A percentile compares a stretch with the other conserved stretches of the same genome.
Conservation (phyloP, 2,113 vertebrate genomes). For the Cromileptes altivelis region DNA sequence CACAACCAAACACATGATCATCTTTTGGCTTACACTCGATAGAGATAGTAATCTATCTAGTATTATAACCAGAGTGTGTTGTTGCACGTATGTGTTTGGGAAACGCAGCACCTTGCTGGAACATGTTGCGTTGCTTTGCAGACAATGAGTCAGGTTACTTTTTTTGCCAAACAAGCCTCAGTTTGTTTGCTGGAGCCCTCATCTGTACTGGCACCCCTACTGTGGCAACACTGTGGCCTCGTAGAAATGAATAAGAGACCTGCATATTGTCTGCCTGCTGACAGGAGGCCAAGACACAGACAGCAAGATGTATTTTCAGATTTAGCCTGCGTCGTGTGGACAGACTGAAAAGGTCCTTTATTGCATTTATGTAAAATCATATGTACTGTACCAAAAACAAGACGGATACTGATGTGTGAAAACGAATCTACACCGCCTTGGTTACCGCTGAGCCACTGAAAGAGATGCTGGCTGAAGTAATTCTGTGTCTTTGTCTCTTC, state of each 20-base stretch:
- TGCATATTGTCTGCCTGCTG: neutral
- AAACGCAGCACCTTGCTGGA: neutral
- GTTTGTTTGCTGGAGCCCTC: neutral
- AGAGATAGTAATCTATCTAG: neutral
- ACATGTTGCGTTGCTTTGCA: neutral
- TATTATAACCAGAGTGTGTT: neutral
- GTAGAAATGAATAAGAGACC: neutral
- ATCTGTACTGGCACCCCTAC: neutral
- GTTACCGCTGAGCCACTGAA: neutral
- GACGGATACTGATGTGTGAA: neutral
- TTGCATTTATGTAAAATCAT: neutral
- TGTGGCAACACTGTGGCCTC: neutral
- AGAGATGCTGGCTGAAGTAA: neutral
- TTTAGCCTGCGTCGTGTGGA: neutral
- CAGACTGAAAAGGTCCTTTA: neutral
- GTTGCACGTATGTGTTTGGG: neutral
- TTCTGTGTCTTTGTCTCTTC: constrained; percentile 25
- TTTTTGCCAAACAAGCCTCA: too few relatives aligned
- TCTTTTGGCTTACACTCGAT: too few relatives aligned
- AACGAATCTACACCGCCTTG: neutral
- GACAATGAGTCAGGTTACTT: too few relatives aligned
- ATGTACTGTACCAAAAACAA: neutral
- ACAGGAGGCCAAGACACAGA: neutral
- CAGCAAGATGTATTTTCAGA: neutral
- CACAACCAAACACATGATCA: too few relatives aligned